phyloP scores from a whole-genome alignment of 2,113 vertebrate genomes.

The Rattus rattus region DNA sequence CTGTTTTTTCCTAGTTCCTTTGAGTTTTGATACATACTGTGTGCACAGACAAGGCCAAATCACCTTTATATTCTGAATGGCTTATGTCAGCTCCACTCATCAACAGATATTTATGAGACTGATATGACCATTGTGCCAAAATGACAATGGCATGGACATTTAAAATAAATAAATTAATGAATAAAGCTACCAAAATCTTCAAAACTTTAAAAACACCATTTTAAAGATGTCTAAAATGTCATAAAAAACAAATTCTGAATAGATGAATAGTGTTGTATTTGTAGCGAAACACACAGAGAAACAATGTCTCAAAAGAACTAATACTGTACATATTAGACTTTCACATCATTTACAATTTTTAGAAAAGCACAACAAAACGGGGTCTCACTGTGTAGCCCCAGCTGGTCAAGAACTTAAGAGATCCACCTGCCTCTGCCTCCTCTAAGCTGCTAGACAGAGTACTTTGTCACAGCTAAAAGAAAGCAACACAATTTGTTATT shows the following conservation, averaged over 20 bases:
- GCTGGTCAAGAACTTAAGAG: neutral
- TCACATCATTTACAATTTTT: neutral
- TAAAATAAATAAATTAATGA: slow-evolving; percentile 15
- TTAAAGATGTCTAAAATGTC: neutral
- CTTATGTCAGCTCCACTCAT: slow-evolving; percentile 3
- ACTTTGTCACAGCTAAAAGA: neutral
- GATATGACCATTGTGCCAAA: neutral
- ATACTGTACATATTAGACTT: neutral
- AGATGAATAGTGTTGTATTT: neutral
- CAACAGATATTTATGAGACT: neutral
- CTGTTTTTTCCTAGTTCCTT: neutral
- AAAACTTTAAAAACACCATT: neutral
- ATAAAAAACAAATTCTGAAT: slow-evolving; percentile 34
- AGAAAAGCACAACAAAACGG: neutral
- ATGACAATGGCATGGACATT: neutral
- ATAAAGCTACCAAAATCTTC: slow-evolving; percentile 38
- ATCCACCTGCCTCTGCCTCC: neutral
- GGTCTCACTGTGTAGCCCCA: neutral
- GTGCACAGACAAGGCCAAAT: neutral
- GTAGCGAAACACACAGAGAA: neutral
- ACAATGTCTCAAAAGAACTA: neutral
- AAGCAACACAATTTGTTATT: neutral
- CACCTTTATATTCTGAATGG: slow-evolving; percentile 29
- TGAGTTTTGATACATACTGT: slow-evolving; percentile 9
- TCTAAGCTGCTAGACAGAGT: neutral